phyloP scores from a whole-genome alignment of 2,797 vertebrate species.

The Eidolon dupreanum region DNA sequence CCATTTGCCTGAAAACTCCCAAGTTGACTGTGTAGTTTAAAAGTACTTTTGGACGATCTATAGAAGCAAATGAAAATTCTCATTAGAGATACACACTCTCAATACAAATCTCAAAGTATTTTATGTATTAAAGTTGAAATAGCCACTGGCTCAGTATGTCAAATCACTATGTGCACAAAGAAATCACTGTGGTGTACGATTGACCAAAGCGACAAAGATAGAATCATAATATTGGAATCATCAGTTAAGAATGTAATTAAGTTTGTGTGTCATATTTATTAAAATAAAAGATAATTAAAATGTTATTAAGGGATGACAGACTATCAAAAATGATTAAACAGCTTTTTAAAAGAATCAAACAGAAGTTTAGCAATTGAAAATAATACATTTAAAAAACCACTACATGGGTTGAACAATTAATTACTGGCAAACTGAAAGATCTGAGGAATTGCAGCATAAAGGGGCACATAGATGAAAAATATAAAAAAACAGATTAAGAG shows the following conservation, averaged over 20 bases:
- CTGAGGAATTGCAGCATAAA: neutral
- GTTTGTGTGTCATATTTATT: neutral
- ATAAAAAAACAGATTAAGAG: neutral
- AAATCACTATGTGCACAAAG: neutral
- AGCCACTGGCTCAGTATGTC: neutral
- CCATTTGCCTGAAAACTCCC: neutral
- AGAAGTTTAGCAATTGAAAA: slow-evolving; percentile 18
- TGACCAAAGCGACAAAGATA: neutral
- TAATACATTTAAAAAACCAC: neutral
- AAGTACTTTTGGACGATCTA: neutral
- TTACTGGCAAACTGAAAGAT: neutral
- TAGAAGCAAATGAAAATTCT: neutral
- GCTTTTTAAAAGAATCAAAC: neutral
- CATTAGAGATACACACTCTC: neutral
- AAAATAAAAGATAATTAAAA: slow-evolving; percentile 37
- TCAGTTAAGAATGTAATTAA: neutral
- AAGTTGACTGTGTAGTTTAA: neutral
- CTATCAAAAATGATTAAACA: neutral
- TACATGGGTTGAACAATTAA: neutral
- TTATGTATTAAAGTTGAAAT: neutral
- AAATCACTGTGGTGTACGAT: neutral
- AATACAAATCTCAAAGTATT: slow-evolving; percentile 9
- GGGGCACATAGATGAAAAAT: neutral
- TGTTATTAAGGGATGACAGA: neutral
- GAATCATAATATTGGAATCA: neutral